Evolutionary conservation across 2,888 invertebrate species (phyloP).

Genomic region (Imbricaverruca yamaguchii): DNA sequence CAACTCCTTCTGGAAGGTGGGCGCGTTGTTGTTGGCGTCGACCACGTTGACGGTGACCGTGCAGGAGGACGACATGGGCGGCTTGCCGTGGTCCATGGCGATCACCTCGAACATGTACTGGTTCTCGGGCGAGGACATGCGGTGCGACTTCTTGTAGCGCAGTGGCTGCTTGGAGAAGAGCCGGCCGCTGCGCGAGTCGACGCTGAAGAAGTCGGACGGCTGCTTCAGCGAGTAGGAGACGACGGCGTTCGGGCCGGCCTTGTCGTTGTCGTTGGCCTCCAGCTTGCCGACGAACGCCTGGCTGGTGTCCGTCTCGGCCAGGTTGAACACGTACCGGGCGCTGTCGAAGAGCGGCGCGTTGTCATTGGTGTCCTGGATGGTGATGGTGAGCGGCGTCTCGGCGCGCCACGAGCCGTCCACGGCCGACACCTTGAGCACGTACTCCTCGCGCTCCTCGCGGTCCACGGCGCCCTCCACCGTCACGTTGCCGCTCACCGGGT

Average conservation of each 20-base stretch:
- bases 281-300: slow-evolving; percentile 81
- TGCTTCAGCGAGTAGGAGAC: slow-evolving; percentile 82
- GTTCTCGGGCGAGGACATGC: slow-evolving; percentile 75
- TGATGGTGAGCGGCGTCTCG: slow-evolving; percentile 81
- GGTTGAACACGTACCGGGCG: slow-evolving; percentile 76
- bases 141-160: slow-evolving; percentile 65
- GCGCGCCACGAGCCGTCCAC: slow-evolving; percentile 86
- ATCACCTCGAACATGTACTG: slow-evolving; percentile 78
- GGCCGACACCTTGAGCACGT: slow-evolving; percentile 73
- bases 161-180: slow-evolving; percentile 74
- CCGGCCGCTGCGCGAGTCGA: slow-evolving; percentile 90
- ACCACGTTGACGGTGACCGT: slow-evolving; percentile 78
- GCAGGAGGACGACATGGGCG: slow-evolving; percentile 84
- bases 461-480: slow-evolving; percentile 81
- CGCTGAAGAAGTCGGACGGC: slow-evolving; percentile 80
- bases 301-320: slow-evolving; percentile 63
- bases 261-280: slow-evolving; percentile 77
- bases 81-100: slow-evolving; percentile 90
- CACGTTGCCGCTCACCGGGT: slow-evolving; percentile 82
- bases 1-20: slow-evolving; percentile 60
- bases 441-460: slow-evolving; percentile 83
- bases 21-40: slow-evolving; percentile 86
- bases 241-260: slow-evolving; percentile 84
- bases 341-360: slow-evolving; percentile 88
- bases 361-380: slow-evolving; percentile 91